Conservation (phyloP, 2,888 invertebrate species). For the Sialis lutaria region DNA sequence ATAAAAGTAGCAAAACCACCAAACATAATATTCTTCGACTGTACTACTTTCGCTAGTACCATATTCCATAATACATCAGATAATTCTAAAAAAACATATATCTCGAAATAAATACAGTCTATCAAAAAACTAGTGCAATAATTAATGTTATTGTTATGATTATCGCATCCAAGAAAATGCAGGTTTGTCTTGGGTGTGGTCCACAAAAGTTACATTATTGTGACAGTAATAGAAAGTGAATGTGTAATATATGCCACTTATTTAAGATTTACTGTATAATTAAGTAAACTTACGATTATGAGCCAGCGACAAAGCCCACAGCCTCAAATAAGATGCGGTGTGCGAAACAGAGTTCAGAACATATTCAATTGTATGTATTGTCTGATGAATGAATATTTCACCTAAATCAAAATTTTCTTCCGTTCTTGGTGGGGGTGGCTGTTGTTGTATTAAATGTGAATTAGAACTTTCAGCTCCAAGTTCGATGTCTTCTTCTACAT, state of each 20-base stretch:
- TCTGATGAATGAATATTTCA: constrained; percentile 77
- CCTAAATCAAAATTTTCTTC: constrained; percentile 50
- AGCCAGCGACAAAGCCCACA: constrained; percentile 96
- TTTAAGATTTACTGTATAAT: too few relatives aligned
- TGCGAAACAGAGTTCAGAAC: constrained; percentile 96
- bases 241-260: background rate
- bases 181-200: too few relatives aligned
- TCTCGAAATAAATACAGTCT: too few relatives aligned
- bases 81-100: constrained; percentile 35
- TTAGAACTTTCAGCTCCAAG: too few relatives aligned
- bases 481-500: too few relatives aligned
- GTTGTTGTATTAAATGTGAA: background rate
- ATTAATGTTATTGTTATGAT: background rate
- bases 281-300: constrained; percentile 74
- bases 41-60: constrained; percentile 43
- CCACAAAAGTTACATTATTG: too few relatives aligned
- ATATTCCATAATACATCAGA: constrained; percentile 88
- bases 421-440: constrained; percentile 13
- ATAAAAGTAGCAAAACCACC: constrained; percentile 71
- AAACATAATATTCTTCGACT: constrained; percentile 18
- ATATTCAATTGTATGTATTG: constrained; percentile 97
- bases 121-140: too few relatives aligned
- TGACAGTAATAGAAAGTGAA: background rate
- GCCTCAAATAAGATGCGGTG: constrained; percentile 94
- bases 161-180: background rate